Evolutionary conservation across 2,888 invertebrate species (phyloP), one percentile per base, ranked within the genome.

Genomic region (Apamea monoglypha): DNA sequence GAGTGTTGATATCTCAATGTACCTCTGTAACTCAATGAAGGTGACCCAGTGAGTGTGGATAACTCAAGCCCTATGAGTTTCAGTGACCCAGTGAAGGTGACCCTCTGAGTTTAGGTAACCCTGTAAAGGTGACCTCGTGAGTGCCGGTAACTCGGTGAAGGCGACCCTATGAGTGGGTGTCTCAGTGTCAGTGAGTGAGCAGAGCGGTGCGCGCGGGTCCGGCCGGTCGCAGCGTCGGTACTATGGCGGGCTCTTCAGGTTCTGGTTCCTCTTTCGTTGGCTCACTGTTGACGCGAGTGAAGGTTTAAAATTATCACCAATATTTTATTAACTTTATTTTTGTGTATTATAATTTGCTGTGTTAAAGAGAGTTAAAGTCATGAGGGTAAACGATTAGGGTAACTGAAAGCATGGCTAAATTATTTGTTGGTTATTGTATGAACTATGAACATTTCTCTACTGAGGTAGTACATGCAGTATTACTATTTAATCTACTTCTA

Each of bases 211-310:
- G 93, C 59, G 95, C 85, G 1, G 96, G 96, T 32, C 94, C 94
- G 0, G 95, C 84, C 1, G 96, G 96, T 40, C 96, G 94, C 61
- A 96, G 90, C 10, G 93, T 96, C 10, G 96, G 96, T 69, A 96
- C 95, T 87, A 96, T 96, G 75, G 93, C 95, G 21, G 96, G 95
- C 78, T 96, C 96, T 64, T 94, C 95, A 12, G 92, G 82, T 75
- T 93, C 94, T 66, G 92, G 85, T 71, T 93, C 94, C 76, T 93
- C 93, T 75, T 93, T 94, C 29, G 92, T 92, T 59, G 94, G 85
- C 86, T 96, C 95, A 88, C 94, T 95, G 92, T 88, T 90, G 84
- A 79, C 79, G 61, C 8, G 74, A 77, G 32, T 59, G 36, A 64
- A 75, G 8, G 6, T 18, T 74, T 81, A 36, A 77, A 44, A 36